A percentile compares a stretch with the other conserved stretches of the same genome.
These are phyloP conservation scores for Balanococcus diminutus DNA, from an alignment of 2,888 invertebrate genomes.

Conservation along the genomic window DNA sequence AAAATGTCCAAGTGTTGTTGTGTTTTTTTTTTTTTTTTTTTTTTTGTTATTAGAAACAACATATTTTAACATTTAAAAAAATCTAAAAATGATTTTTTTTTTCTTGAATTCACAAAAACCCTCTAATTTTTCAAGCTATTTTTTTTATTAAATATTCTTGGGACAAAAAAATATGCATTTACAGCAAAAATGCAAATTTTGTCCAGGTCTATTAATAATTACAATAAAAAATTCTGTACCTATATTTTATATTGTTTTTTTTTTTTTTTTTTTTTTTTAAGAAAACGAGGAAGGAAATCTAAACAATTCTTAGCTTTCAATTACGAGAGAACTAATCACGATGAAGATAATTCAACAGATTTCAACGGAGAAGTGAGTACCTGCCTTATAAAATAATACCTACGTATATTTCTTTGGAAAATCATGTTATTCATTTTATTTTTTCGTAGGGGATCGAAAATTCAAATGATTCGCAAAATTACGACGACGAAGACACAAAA, in stretches of 20 bases:
- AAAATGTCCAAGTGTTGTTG: too few relatives aligned
- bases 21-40: too few relatives aligned
- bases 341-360: conserved; percentile 77
- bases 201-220: too few relatives aligned
- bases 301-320: not conserved
- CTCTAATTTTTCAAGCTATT: not conserved
- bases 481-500: conserved; percentile 38
- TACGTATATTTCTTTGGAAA: not conserved
- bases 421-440: not conserved
- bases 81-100: too few relatives aligned
- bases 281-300: not conserved
- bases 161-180: too few relatives aligned
- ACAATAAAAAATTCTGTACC: too few relatives aligned
- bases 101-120: too few relatives aligned
- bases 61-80: too few relatives aligned
- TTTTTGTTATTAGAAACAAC: too few relatives aligned
- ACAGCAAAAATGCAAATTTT: too few relatives aligned
- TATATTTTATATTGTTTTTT: not conserved
- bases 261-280: not conserved
- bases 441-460: conserved; percentile 60
- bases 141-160: not conserved
- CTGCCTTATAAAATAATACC: conserved; percentile 58
- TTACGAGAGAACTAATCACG: conserved; percentile 64
- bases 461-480: conserved; percentile 60
- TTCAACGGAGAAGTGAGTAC: conserved; percentile 80